phyloP scores from a whole-genome alignment of 2,113 vertebrate species.

The Pollachius pollachius region DNA sequence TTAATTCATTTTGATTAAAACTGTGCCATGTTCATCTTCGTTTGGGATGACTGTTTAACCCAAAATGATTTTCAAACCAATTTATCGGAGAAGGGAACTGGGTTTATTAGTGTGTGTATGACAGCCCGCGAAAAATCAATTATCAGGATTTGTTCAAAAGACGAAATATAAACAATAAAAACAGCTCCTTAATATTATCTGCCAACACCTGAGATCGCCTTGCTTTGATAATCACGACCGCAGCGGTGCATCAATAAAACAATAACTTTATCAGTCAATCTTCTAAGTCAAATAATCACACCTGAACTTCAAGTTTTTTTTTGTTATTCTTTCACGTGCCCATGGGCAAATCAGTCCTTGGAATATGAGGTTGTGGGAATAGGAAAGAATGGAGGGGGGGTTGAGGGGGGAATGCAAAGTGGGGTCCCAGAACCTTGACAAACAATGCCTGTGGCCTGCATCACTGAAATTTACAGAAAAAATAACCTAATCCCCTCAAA shows the following conservation, averaged over 20 bases:
- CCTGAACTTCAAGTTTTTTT: constrained; percentile 12
- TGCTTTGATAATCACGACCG: constrained; percentile 50
- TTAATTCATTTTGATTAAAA: no score
- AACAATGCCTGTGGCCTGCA: constrained; percentile 74
- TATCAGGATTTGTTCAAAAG: no score
- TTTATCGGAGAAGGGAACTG: no score
- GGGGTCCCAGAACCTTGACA: constrained; percentile 53
- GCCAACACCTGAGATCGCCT: constrained; percentile 49
- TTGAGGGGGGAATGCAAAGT: not conserved
- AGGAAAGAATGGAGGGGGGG: no score
- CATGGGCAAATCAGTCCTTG: constrained; percentile 39
- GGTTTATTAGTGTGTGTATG: no score
- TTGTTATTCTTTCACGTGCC: constrained; percentile 25
- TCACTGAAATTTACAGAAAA: constrained; percentile 62
- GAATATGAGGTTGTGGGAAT: constrained; percentile 10
- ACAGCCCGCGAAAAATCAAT: no score
- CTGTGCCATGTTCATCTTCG: no score
- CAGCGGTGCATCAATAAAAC: constrained; percentile 47
- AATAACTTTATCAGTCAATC: constrained; percentile 64
- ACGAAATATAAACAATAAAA: constrained; percentile 33
- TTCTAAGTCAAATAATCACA: constrained; percentile 60
- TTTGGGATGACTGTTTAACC: no score
- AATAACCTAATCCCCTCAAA: constrained; percentile 72
- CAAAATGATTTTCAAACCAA: no score
- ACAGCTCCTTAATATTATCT: constrained; percentile 38